Evolutionary conservation across 2,113 vertebrate genomes (phyloP), one percentile per base, ranked within the genome.

Genomic region (Callorhinus ursinus): DNA sequence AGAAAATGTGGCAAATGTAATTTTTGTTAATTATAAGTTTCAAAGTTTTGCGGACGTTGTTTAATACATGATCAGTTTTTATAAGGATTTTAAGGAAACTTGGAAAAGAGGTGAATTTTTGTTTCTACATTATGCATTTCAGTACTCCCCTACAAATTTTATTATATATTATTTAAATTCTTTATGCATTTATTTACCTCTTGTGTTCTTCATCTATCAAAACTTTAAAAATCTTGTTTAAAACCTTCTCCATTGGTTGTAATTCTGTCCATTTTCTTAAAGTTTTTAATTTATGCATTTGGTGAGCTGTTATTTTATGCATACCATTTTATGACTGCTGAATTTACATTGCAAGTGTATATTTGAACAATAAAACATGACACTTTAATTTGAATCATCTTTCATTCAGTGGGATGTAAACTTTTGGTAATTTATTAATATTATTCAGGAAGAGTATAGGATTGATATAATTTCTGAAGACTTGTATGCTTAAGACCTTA

Each of bases 321-420:
- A 84, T 76, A 53, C 5, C 12, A 96, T 59, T 96, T 97, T 95
- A 96, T 81, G n/a, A 88, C 92, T 94, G 67, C 69, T 88, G 81
- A 97, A 98, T 96, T 97, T 95, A 90, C 46, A 96, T 81, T 77
- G 69, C 21, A 26, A 96, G 16, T 83, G 2, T 97, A 76, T 92
- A 96, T 93, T 87, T 98, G 82, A 97, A 89, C 51, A 96, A 83
- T 96, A 97, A 98, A 97, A 93, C 61, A 80, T 92, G 93, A 95
- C 92, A 97, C 18, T 98, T 97, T 97, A 95, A 97, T 96, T 98
- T 95, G 90, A 96, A 86, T 96, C 79, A 96, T 92, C 31, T 96
- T 98, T 96, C 59, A 95, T 93, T 96, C 61, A 84, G 77, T 19
- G 81, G 94, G 22, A 92, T 57, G 82, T 87, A 95, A 92, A 92